Percentiles rank a stretch among this genome's conserved stretches.
Conservation (phyloP, 1,140 invertebrate species). For the Calosoma granatense region DNA sequence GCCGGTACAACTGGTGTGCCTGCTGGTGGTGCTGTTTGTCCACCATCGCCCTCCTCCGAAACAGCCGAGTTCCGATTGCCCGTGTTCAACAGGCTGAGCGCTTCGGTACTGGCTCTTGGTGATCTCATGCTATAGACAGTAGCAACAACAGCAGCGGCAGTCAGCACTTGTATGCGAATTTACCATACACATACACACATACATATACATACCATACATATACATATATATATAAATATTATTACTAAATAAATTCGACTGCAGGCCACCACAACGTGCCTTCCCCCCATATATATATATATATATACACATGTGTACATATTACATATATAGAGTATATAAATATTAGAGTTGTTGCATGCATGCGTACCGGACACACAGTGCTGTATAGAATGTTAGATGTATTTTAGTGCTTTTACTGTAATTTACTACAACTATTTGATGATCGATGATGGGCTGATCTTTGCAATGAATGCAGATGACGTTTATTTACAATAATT, state of each 20-base stretch:
- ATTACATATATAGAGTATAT: neutral
- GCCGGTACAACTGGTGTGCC: neutral
- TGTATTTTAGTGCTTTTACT: slow-evolving; percentile 19
- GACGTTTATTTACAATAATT: slow-evolving; percentile 16
- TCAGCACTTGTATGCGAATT: neutral
- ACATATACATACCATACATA: neutral
- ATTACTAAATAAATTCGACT: slow-evolving; percentile 15
- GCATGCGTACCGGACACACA: slow-evolving; percentile 16
- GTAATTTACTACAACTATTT: no score
- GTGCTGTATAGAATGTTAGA: slow-evolving; percentile 28
- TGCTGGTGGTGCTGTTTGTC: neutral
- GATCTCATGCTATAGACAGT: slow-evolving; percentile 28
- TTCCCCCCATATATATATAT: neutral
- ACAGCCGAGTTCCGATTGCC: slow-evolving; percentile 28
- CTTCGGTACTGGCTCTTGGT: slow-evolving; percentile 26
- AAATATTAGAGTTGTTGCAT: neutral
- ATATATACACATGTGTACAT: neutral
- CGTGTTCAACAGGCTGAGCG: slow-evolving; percentile 38
- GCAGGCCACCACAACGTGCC: slow-evolving; percentile 4
- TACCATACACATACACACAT: neutral
- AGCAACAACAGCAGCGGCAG: neutral
- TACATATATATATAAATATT: slow-evolving; percentile 14
- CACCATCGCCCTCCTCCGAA: neutral
- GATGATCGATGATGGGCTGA: slow-evolving; percentile 9
- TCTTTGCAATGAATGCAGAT: slow-evolving; percentile 11